A percentile compares a stretch with the other conserved stretches of the same genome.
These are phyloP conservation scores for Teleiodes luculella DNA, from an alignment of 2,888 invertebrate genomes.

Conservation along the genomic window DNA sequence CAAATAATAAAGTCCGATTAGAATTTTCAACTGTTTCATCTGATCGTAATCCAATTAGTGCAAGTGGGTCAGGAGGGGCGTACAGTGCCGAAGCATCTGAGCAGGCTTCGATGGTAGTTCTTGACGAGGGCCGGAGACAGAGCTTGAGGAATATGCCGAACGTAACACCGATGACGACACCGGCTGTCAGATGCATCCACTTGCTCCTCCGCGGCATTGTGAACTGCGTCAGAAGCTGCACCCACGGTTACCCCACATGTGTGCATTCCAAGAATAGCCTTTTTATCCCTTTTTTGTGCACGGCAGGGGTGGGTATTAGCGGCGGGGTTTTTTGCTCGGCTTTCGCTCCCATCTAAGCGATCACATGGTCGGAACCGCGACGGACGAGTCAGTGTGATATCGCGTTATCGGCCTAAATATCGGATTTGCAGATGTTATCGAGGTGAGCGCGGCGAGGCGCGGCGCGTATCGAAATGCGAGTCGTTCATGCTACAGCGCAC, in stretches of 20 bases:
- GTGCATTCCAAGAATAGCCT: conserved; percentile 73
- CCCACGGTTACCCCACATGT: conserved; percentile 67
- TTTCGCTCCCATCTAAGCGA: conserved; percentile 59
- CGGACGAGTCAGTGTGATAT: conserved; percentile 57
- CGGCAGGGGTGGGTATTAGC: conserved; percentile 68
- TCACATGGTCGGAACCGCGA: conserved; percentile 63
- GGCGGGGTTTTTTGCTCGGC: conserved; percentile 61
- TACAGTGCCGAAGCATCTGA: conserved; percentile 47
- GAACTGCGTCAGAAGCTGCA: conserved; percentile 56
- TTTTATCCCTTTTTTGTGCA: conserved; percentile 70
- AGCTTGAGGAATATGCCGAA: conserved; percentile 76
- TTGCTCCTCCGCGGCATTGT: conserved; percentile 72
- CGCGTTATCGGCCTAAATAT: conserved; percentile 67
- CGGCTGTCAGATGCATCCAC: conserved; percentile 75
- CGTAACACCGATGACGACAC: conserved; percentile 76
- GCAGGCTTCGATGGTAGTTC: conserved; percentile 56
- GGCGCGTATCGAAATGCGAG: conserved; percentile 60
- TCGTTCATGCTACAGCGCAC: conserved; percentile 49
- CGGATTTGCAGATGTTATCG: conserved; percentile 72
- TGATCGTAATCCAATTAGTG: conserved; percentile 51
- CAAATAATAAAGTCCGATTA: conserved; percentile 83
- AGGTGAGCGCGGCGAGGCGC: conserved; percentile 49
- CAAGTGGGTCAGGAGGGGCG: conserved; percentile 56
- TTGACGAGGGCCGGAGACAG: conserved; percentile 58
- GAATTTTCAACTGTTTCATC: conserved; percentile 69